Evolutionary conservation across 2,888 invertebrate species (phyloP).

Genomic region (Luperina testacea): DNA sequence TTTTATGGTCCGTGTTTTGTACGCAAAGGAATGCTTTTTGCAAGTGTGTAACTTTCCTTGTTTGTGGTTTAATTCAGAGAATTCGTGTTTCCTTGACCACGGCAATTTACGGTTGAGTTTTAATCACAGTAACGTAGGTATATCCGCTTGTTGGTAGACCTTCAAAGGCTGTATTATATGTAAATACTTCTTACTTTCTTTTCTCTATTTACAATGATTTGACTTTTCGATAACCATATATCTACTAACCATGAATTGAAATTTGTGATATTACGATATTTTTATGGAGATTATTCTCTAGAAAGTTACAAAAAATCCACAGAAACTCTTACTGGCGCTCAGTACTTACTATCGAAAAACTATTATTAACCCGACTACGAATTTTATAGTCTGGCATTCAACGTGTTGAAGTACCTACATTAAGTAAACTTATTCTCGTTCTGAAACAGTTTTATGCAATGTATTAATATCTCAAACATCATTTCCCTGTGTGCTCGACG

Average conservation of each 20-base stretch:
- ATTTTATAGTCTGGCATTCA: background rate
- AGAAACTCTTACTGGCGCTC: background rate
- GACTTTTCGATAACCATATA: background rate
- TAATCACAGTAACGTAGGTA: background rate
- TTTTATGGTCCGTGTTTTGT: slow-evolving; percentile 12
- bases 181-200: background rate
- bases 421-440: background rate
- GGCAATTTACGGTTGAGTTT: slow-evolving; percentile 17
- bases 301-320: background rate
- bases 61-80: slow-evolving; percentile 38
- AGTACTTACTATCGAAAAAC: too few species aligned
- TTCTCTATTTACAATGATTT: background rate
- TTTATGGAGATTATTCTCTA: background rate
- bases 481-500: background rate
- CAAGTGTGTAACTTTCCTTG: slow-evolving; percentile 37
- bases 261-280: too few species aligned
- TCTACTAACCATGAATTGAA: background rate
- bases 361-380: background rate
- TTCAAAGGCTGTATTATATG: background rate
- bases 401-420: background rate
- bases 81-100: slow-evolving; percentile 23
- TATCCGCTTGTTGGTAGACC: slow-evolving; percentile 21
- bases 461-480: background rate
- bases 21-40: background rate
- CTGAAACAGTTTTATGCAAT: background rate